Conservation (phyloP, 2,797 vertebrate species). For the Chloroceryle inda region DNA sequence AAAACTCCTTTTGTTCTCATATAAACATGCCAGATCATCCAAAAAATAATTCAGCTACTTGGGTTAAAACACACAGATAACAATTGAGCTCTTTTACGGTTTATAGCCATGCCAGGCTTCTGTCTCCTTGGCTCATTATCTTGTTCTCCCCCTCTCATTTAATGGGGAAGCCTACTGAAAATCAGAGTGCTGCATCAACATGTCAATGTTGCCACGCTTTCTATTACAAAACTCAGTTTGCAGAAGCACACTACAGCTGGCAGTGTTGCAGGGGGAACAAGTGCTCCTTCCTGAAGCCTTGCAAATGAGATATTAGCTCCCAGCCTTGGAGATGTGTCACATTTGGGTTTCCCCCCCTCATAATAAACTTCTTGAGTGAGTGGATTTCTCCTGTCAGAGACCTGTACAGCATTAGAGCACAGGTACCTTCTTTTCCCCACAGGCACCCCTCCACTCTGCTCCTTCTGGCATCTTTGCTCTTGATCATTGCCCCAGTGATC, state of each 20-base stretch:
- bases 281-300: not conserved
- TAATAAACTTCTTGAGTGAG: accelerated
- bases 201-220: not conserved
- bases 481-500: not conserved
- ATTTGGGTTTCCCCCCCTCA: not conserved
- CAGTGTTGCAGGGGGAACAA: not conserved
- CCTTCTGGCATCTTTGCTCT: not conserved
- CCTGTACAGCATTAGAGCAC: not conserved
- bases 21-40: constrained; percentile 68
- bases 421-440: accelerated
- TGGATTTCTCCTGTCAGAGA: not conserved
- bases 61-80: constrained; percentile 43
- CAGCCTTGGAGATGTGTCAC: not conserved
- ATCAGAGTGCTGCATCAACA: not conserved
- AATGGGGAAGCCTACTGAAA: not conserved
- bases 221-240: constrained; percentile 3
- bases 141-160: constrained; percentile 29
- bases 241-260: not conserved
- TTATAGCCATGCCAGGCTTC: not conserved
- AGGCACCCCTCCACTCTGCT: not conserved
- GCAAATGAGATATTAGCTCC: not conserved
- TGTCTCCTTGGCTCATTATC: constrained; percentile 48
- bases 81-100: constrained; percentile 43
- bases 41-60: constrained; percentile 62
- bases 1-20: constrained; percentile 73